These are phyloP conservation scores for Scaptomyza polygonia DNA, from an alignment of 2,888 invertebrate species.

Conservation along the genomic window DNA sequence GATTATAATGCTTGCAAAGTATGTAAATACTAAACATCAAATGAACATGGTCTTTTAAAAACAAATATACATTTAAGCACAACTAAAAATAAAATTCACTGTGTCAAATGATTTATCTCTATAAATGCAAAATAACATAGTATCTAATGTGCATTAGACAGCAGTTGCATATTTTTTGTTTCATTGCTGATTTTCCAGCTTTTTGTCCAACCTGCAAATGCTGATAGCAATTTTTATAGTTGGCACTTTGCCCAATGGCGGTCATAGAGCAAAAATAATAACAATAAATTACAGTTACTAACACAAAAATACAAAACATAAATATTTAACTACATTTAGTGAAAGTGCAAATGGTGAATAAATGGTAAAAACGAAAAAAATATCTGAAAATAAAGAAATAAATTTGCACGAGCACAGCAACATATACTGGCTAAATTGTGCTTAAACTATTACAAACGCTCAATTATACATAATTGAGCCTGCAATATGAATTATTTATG, in stretches of 20 bases:
- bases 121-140: conserved; percentile 18
- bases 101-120: conserved; percentile 24
- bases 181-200: conserved; percentile 19
- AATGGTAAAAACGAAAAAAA: conserved; percentile 35
- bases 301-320: conserved; percentile 21
- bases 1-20: conserved; percentile 47
- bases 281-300: conserved; percentile 66
- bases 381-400: background rate
- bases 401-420: conserved; percentile 9
- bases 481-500: conserved; percentile 53
- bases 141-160: conserved; percentile 61
- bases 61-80: background rate
- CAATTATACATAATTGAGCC: conserved; percentile 65
- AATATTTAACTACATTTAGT: conserved; percentile 42
- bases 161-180: conserved; percentile 27
- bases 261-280: conserved; percentile 53
- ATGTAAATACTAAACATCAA: conserved; percentile 17
- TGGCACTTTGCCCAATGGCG: conserved; percentile 64
- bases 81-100: conserved; percentile 15
- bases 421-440: conserved; percentile 52
- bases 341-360: conserved; percentile 43
- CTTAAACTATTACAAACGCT: conserved; percentile 59
- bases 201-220: conserved; percentile 39
- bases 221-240: conserved; percentile 51
- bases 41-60: conserved; percentile 5